Evolutionary conservation across 2,888 invertebrate genomes (phyloP), one percentile per base, ranked within the genome.

Genomic region (Xanthorhoe spadicearia): DNA sequence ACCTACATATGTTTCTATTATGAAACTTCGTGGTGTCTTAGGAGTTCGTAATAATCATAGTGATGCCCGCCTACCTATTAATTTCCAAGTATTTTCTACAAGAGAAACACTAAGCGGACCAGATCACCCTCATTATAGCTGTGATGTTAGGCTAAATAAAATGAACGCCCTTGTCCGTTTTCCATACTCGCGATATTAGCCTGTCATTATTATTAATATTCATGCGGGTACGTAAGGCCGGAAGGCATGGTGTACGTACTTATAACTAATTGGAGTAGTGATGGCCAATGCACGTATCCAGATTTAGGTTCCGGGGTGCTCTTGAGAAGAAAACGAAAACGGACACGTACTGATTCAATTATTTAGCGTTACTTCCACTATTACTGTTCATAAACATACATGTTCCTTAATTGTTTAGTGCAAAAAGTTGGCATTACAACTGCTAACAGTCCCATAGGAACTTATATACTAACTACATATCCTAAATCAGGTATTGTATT

Each of bases 101-200:
- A 38, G 15, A 46, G 46, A 46, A 46, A 15, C 15, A 46, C 46
- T 48, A 17, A 17, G 15, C 13, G 13, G 6, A 48, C 48, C 48
- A 48, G 15, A n/a, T 28, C 28, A 17, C 53, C 58, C 59, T 65
- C 53, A 70, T 64, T 58, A 54, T 48, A 18, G 19, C 17, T 18
- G n/a, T 32, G 55, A 55, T 59, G 38, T 50, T 54, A 23, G 65
- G 19, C 55, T 59, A 56, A 65, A 61, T 65, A 46, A 60, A 55
- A 43, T 78, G 78, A 79, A 62, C 68, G 80, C 74, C 86, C 89
- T 88, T 87, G 86, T 82, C 83, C 82, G 81, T 82, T 77, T 85
- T 86, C 79, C 80, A 78, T 73, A 74, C 74, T 76, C 68, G 76
- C 74, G 70, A 77, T 80, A 80, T 81, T 77, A 77, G 75, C 75